Evolutionary conservation across 2,113 vertebrate genomes (phyloP), one percentile per base, ranked within the genome.

Genomic region (Glaucomys volans): DNA sequence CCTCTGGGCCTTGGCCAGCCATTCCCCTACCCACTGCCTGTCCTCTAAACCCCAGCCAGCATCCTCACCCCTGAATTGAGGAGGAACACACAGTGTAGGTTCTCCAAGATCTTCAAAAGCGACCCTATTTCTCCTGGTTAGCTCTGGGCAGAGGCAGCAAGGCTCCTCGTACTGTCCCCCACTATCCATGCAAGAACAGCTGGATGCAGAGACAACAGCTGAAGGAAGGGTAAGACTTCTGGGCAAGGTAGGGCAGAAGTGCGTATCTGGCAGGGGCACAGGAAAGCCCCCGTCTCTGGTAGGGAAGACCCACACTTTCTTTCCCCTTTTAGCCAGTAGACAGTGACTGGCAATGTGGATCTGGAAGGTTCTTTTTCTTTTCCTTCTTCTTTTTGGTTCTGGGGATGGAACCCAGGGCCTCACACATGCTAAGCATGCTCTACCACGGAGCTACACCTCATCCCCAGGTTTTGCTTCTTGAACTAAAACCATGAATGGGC

Each of bases 231-330:
- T 0, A 1, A 67, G 67, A 28, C 54, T 37, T 28, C 8, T 30
- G 52, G 52, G 52, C 40, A 5, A 2, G 22, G 28, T 24, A 32
- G n/a, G 32, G 59, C 44, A 4, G 13, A 16, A 67, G 67, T 22
- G 47, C 35, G 0, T 13, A 16, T 52, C 13, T n/a, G 12, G n/a
- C n/a, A 12, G 57, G 2, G 6, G 42, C 1, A 5, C 57, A 35
- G 44, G 44, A 9, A 50, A 37, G 54, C 24, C 47, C 44, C 10
- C 0, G 3, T 3, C 24, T 6, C 59, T 16, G 26, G 59, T 40
- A 4, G 4, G 8, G 4, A 7, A 8, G 54, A 30, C 22, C 4
- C 30, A 0, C 32, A 3, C 44, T 30, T 26, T 18, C 35, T 32
- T 42, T 67, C 50, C 13, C 79, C 32, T 24, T 30, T 8, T 13